phyloP scores from a whole-genome alignment of 2,797 vertebrate genomes.

The Sebastes itinus region DNA sequence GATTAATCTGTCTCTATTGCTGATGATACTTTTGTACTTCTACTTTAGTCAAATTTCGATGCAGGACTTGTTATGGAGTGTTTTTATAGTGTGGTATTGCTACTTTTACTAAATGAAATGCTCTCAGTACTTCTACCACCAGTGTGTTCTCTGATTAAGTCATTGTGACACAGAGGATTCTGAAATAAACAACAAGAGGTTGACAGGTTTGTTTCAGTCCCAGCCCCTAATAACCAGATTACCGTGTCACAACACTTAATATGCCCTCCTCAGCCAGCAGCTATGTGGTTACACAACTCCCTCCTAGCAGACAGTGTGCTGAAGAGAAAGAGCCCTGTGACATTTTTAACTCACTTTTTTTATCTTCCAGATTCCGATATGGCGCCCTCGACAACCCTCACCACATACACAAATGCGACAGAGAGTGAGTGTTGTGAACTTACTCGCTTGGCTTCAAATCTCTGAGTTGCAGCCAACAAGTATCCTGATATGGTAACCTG shows the following conservation, averaged over 20 bases:
- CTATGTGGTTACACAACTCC: constrained; percentile 42
- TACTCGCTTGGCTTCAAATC: background rate
- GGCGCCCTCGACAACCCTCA: constrained; percentile 1
- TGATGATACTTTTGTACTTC: background rate
- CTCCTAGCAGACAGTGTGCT: background rate
- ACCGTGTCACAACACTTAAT: constrained; percentile 41
- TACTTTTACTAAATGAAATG: background rate
- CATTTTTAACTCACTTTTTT: constrained; percentile 39
- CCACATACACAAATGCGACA: background rate
- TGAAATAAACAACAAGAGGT: background rate
- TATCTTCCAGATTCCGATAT: constrained; percentile 56
- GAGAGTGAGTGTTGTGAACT: constrained; percentile 36
- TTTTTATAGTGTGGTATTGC: background rate
- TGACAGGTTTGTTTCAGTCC: constrained; percentile 29
- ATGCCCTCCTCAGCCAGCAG: constrained; percentile 23
- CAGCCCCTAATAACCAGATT: constrained; percentile 63
- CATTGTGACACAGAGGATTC: constrained; percentile 29
- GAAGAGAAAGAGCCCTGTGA: background rate
- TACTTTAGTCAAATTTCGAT: background rate
- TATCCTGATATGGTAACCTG: background rate
- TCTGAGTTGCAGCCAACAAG: background rate
- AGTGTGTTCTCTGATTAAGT: constrained; percentile 7
- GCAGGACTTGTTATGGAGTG: background rate
- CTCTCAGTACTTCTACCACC: background rate
- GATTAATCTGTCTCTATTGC: background rate